These are phyloP conservation scores for Meteorus colon DNA, from an alignment of 2,888 invertebrate genomes.

Conservation along the genomic window DNA sequence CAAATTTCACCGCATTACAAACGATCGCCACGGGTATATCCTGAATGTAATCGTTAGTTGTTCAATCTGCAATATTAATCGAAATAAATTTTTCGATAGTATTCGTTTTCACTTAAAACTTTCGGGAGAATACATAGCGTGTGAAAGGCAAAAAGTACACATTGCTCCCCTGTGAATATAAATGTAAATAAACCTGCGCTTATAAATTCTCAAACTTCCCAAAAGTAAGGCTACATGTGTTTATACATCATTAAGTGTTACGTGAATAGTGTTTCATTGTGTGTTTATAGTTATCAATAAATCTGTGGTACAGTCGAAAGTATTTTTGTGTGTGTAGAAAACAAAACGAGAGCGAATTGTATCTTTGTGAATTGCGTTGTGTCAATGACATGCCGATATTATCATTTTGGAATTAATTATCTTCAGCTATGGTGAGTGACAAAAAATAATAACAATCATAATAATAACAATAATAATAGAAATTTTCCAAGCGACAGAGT, in stretches of 20 bases:
- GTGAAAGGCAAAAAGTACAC: background rate
- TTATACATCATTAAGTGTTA: background rate
- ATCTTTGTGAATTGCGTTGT: background rate
- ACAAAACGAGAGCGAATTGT: slow-evolving; percentile 19
- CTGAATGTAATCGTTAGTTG: no score
- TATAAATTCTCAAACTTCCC: background rate
- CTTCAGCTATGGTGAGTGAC: slow-evolving; percentile 51
- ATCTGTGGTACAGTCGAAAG: background rate
- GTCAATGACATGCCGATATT: slow-evolving; percentile 49
- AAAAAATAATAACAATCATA: background rate
- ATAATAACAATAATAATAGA: background rate
- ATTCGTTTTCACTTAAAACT: no score
- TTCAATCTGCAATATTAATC: no score
- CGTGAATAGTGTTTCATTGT: background rate
- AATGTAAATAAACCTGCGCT: background rate
- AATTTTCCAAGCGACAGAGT: no score
- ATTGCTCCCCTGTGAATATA: background rate
- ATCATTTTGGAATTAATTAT: slow-evolving; percentile 49
- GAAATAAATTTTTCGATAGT: no score
- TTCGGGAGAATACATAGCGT: no score
- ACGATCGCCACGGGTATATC: background rate
- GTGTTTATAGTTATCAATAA: background rate
- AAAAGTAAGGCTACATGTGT: background rate
- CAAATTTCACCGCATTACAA: background rate
- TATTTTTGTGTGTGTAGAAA: background rate